A percentile compares a stretch with the other conserved stretches of the same genome.
These are phyloP conservation scores for Eristalis intricaria DNA, from an alignment of 2,888 invertebrate species.

Conservation along the genomic window DNA sequence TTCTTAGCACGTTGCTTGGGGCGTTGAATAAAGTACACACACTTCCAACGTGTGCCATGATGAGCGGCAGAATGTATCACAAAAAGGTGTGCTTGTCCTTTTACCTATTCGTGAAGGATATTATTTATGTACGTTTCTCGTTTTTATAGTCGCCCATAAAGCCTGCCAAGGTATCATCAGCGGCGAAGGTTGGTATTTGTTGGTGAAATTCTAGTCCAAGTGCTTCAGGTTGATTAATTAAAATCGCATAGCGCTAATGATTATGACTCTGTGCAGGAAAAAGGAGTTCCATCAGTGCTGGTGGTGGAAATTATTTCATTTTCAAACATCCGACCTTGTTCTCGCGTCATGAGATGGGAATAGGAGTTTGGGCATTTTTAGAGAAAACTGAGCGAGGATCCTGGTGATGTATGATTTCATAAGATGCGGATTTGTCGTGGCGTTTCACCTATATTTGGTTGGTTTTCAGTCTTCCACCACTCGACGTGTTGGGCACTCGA, in stretches of 20 bases:
- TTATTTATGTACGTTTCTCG: constrained; percentile 35
- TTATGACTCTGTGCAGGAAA: constrained; percentile 15
- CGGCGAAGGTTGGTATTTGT: constrained; percentile 21
- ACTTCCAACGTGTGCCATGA: constrained; percentile 5
- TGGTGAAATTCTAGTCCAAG: constrained; percentile 44
- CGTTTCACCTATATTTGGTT: too few relatives aligned
- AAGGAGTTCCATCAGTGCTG: background rate
- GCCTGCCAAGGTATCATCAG: constrained; percentile 23
- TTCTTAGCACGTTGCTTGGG: constrained; percentile 8
- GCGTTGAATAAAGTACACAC: background rate
- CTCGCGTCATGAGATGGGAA: background rate
- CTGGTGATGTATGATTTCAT: background rate
- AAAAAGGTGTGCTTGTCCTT: constrained; percentile 40
- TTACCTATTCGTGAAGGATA: constrained; percentile 4
- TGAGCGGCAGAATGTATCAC: background rate
- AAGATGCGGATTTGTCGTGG: too few relatives aligned
- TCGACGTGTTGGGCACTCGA: too few relatives aligned
- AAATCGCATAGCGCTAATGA: constrained; percentile 47
- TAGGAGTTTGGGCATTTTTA: background rate
- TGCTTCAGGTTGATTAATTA: constrained; percentile 54
- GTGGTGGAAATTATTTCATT: constrained; percentile 12
- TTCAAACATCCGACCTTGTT: constrained; percentile 25
- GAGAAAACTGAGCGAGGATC: background rate
- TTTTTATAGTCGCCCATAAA: constrained; percentile 46
- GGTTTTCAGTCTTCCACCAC: too few relatives aligned